Evolutionary conservation across 2,113 vertebrate genomes (phyloP).

Genomic region (Eulemur rufifrons): DNA sequence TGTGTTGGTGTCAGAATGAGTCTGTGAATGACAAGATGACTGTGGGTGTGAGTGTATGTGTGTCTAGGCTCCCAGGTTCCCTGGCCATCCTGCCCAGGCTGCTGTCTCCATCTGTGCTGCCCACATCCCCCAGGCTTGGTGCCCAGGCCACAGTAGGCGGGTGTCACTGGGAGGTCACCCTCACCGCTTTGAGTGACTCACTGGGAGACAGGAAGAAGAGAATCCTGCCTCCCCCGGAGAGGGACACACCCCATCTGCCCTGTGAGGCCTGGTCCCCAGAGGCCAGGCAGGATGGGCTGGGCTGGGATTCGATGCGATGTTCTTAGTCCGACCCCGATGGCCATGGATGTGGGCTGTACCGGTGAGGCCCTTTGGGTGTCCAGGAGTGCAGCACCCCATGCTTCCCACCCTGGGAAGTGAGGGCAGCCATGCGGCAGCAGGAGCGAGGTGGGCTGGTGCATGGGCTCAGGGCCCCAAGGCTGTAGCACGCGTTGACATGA

Average conservation of each 20-base stretch:
- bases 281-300: background rate
- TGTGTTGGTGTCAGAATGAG: slow-evolving; percentile 7
- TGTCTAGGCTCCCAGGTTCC: slow-evolving; percentile 28
- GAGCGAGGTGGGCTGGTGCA: background rate
- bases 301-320: background rate
- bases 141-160: slow-evolving; percentile 79
- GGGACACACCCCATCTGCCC: slow-evolving; percentile 61
- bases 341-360: background rate
- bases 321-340: background rate
- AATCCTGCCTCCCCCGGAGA: slow-evolving; percentile 54
- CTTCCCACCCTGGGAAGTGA: background rate
- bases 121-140: slow-evolving; percentile 78
- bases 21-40: background rate
- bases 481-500: background rate
- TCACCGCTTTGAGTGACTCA: slow-evolving; percentile 74
- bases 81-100: slow-evolving; percentile 46
- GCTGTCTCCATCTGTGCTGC: slow-evolving; percentile 68
- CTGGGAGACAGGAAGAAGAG: slow-evolving; percentile 69
- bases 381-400: background rate
- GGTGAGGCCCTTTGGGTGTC: background rate
- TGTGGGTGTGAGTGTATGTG: background rate
- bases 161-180: slow-evolving; percentile 78
- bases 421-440: background rate
- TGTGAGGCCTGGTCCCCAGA: slow-evolving; percentile 3
- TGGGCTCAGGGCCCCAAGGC: background rate